Percentiles rank a stretch among this genome's conserved stretches.
These are phyloP conservation scores for Agrochola lychnidis DNA, from an alignment of 2,888 invertebrate species.

Conservation along the genomic window DNA sequence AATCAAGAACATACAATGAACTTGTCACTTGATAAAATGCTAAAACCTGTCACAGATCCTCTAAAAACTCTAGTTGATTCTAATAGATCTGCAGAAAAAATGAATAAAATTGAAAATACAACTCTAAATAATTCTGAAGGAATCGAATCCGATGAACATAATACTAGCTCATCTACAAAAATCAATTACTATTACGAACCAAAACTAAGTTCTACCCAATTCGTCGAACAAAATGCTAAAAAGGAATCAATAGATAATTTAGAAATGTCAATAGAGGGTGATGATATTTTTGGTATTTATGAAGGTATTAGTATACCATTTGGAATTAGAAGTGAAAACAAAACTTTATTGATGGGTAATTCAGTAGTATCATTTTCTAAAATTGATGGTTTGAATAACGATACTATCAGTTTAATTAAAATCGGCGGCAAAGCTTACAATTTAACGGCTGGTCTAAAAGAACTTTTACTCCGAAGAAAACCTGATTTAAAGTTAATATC, in stretches of 20 bases:
- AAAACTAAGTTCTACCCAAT: neutral
- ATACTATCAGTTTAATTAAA: too few species aligned
- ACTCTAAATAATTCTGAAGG: neutral
- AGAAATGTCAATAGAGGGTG: constrained; percentile 1
- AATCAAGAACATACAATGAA: neutral
- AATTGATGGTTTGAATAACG: too few species aligned
- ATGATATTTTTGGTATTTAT: neutral
- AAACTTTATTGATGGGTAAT: neutral
- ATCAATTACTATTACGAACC: neutral
- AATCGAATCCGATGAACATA: neutral
- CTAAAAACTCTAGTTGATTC: neutral
- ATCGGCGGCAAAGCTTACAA: too few species aligned
- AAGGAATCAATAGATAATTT: neutral
- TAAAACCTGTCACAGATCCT: neutral
- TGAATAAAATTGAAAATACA: neutral
- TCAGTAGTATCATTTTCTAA: neutral
- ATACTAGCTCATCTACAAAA: neutral
- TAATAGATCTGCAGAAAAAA: neutral
- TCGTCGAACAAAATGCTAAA: neutral
- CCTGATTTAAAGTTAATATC: neutral
- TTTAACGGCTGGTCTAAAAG: too few species aligned
- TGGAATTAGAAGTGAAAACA: neutral
- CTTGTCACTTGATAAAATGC: neutral
- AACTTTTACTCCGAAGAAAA: neutral
- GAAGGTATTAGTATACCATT: neutral